These are phyloP conservation scores for Melanerpes aurifrons DNA, from an alignment of 2,113 vertebrate species.

Conservation along the genomic window DNA sequence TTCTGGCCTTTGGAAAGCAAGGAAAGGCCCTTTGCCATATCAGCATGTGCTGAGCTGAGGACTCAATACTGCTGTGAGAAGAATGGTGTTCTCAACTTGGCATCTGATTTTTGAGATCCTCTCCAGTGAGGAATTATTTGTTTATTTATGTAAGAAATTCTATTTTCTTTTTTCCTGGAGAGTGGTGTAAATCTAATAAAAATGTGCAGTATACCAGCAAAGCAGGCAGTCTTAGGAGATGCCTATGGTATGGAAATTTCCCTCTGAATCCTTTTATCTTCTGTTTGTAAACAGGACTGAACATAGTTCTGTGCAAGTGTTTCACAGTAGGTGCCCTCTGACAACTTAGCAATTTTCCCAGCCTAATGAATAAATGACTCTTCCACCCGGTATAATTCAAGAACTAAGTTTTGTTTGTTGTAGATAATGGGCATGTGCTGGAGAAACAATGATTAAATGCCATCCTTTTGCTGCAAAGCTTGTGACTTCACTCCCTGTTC, in stretches of 20 bases:
- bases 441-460: not conserved
- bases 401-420: constrained; percentile 32
- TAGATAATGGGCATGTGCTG: constrained; percentile 27
- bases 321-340: constrained; percentile 54
- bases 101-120: constrained; percentile 47
- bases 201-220: constrained; percentile 8
- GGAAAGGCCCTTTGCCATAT: not conserved
- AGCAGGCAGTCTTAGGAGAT: constrained; percentile 50
- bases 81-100: constrained; percentile 30
- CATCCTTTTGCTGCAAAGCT: not conserved
- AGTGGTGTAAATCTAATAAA: constrained; percentile 6
- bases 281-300: constrained; percentile 48
- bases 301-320: constrained; percentile 9
- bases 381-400: constrained; percentile 30
- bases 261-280: constrained; percentile 6
- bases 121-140: not conserved
- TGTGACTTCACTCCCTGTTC: not conserved
- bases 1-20: constrained; percentile 13
- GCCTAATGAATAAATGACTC: constrained; percentile 55
- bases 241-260: constrained; percentile 56
- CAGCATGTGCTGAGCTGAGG: constrained; percentile 20
- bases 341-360: constrained; percentile 48
- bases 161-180: not conserved
- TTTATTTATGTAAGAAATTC: not conserved
- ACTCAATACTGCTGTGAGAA: constrained; percentile 48